Evolutionary conservation across 2,113 vertebrate species (phyloP), one percentile per base, ranked within the genome.

Genomic region (Ceyx margarethae): DNA sequence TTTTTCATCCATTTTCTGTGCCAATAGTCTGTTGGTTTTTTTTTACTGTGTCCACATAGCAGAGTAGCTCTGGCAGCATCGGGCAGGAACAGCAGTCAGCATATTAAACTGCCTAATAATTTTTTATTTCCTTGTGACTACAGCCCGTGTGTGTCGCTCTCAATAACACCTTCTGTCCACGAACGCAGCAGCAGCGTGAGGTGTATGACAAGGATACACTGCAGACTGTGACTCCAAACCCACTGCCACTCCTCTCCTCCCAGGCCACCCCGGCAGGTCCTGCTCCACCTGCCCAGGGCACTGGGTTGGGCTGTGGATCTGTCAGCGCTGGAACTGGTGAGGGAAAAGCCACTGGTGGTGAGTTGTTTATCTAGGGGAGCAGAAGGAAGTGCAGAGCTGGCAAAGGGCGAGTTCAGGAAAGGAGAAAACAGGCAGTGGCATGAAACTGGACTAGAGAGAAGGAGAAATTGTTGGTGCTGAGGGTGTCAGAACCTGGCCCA

Each of bases 181-280:
- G 48, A 18, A 22, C 12, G 42, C 22, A 2, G 0, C 3, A 10
- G 57, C 37, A 42, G 40, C 14, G 18, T 4, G 43, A 11, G 35
- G 22, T 22, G 7, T 5, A 2, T 0, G 1, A 25, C 3, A 5
- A 19, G 50, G 1, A 4, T 57, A 2, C 13, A 12, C 15, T 26
- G 2, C 0, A 2, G 51, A 6, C 42, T 2, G 4, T 2, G 69
- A 23, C 50, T 13, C 50, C 58, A 35, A 18, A 28, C 3, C 20
- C 25, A 5, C 14, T 1, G 0, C 43, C 1, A 3, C 1, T 7
- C 1, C 11, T 26, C 12, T 11, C 46, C 11, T 12, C 58, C 57
- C 37, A 1, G 3, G 8, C 15, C 14, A 19, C 45, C 29, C 33
- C 0, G 4, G 2, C 3, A 8, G 2, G 13, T 4, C 25, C 50